Evolutionary conservation across 1,140 invertebrate species (phyloP), one percentile per base, ranked within the genome.

Genomic region (Drosophila truncata): DNA sequence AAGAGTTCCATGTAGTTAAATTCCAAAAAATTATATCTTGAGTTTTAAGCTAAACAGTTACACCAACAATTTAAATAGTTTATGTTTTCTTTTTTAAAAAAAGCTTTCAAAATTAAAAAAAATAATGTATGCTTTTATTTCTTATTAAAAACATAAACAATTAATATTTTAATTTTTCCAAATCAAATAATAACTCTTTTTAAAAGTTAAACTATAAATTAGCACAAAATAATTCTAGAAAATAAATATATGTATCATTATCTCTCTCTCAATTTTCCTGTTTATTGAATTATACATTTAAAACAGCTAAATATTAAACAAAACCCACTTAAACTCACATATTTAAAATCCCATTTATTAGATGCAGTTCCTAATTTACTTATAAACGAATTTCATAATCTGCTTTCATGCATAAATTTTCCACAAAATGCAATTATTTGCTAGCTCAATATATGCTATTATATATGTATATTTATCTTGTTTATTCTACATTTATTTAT

Each of bases 341-440:
- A 33, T 20, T 20, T 33, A 20, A 20, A 33, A 33, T 33, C 4
- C 29, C 13, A 23, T 16, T 54, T 16, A 35, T 54, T 23, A 10
- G 18, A 33, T 35, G 13, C 50, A 9, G 31, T 18, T 33, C 35
- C 18, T 16, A 16, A 54, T 35, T 54, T 54, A 54, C 31, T 54
- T 23, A 33, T 16, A 35, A 33, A 3, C 2, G 3, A 33, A 33
- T 52, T 52, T 54, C 7, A 54, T 35, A 33, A 54, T 35, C 13
- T 54, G 29, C 29, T 54, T 35, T 35, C 31, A 54, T 33, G 50
- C 31, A 54, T 49, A 13, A 49, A 49, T 46, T 49, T 49, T 10
- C 47, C 11, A 10, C 10, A 23, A 9, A 49, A 49, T 33, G 7
- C 13, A 20, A 18, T 33, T 27, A 42, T 58, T 41, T 41, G 11